A percentile compares a stretch with the other conserved stretches of the same genome.
phyloP scores from a whole-genome alignment of 1,140 invertebrate species.

The Drosophila prosaltans region DNA sequence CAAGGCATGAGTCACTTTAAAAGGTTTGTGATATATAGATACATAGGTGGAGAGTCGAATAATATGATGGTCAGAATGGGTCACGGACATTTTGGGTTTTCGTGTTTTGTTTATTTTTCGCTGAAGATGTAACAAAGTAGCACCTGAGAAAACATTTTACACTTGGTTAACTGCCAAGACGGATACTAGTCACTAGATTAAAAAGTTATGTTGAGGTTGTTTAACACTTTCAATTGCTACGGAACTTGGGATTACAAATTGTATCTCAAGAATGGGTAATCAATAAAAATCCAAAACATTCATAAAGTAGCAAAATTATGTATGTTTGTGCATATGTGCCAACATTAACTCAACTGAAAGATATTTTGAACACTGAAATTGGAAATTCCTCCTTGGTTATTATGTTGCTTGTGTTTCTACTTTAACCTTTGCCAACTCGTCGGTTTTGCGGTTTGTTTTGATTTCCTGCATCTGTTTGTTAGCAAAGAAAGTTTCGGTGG shows the following conservation, averaged over 20 bases:
- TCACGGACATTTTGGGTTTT: background rate
- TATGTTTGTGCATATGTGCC: too few species aligned
- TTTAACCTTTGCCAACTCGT: constrained; percentile 50
- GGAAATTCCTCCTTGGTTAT: constrained; percentile 10
- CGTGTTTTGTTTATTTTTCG: too few species aligned
- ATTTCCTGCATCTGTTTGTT: constrained; percentile 35
- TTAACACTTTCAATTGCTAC: too few species aligned
- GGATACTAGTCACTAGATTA: too few species aligned
- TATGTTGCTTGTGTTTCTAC: constrained; percentile 28
- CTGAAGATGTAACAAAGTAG: too few species aligned
- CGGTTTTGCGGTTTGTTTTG: constrained; percentile 25
- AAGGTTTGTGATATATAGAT: constrained; percentile 1
- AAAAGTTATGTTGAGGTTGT: too few species aligned
- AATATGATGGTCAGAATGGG: background rate
- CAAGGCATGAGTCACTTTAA: constrained; percentile 39
- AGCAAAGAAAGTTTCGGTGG: constrained; percentile 36
- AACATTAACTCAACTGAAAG: background rate
- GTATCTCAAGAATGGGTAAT: background rate
- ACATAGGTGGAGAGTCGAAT: background rate
- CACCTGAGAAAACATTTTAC: too few species aligned
- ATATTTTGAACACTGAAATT: background rate
- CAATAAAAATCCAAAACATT: background rate
- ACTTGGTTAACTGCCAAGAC: too few species aligned
- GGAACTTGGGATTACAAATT: background rate
- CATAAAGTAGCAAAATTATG: background rate